Conservation (phyloP, 2,113 vertebrate genomes). For the Proterorhinus semilunaris region DNA sequence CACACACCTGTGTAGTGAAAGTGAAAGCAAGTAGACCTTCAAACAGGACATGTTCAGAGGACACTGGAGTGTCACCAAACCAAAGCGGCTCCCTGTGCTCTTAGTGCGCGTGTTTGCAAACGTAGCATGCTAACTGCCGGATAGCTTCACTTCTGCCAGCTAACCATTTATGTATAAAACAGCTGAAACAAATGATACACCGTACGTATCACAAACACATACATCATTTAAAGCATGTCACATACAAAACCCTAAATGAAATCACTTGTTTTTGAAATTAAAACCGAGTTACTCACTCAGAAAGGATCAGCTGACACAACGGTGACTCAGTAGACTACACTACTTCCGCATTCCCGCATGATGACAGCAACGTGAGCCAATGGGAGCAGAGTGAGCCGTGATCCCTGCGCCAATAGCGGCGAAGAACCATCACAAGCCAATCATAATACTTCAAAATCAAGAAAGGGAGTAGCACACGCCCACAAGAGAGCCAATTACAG, state of each 20-base stretch:
- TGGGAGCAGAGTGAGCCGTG: slow-evolving; percentile 1
- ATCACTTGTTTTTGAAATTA: slow-evolving; percentile 50
- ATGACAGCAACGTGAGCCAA: slow-evolving; percentile 70
- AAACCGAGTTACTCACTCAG: slow-evolving; percentile 82
- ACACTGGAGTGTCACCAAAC: slow-evolving; percentile 28
- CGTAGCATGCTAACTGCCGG: slow-evolving; percentile 63
- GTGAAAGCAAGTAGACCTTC: slow-evolving; percentile 45
- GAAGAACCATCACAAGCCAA: slow-evolving; percentile 39
- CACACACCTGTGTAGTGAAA: slow-evolving; percentile 26
- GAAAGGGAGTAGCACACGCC: slow-evolving; percentile 65
- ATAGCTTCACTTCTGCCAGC: slow-evolving; percentile 31
- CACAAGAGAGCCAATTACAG: slow-evolving; percentile 69
- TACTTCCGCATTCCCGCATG: slow-evolving; percentile 78
- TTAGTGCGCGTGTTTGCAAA: slow-evolving; percentile 26
- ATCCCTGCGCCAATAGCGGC: slow-evolving; percentile 31
- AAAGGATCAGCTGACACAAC: slow-evolving; percentile 83
- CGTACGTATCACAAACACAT: slow-evolving; percentile 5
- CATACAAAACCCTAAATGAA: slow-evolving; percentile 8
- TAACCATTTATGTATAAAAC: slow-evolving; percentile 14
- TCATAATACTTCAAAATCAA: slow-evolving; percentile 24
- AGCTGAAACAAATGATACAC: slow-evolving; percentile 6
- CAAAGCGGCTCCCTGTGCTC: slow-evolving; percentile 31
- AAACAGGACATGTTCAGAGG: background rate
- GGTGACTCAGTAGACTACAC: slow-evolving; percentile 82
- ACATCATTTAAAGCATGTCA: slow-evolving; percentile 5